Conservation (phyloP, 2,113 vertebrate species). For the Rhinopomastus cyanomelas region DNA sequence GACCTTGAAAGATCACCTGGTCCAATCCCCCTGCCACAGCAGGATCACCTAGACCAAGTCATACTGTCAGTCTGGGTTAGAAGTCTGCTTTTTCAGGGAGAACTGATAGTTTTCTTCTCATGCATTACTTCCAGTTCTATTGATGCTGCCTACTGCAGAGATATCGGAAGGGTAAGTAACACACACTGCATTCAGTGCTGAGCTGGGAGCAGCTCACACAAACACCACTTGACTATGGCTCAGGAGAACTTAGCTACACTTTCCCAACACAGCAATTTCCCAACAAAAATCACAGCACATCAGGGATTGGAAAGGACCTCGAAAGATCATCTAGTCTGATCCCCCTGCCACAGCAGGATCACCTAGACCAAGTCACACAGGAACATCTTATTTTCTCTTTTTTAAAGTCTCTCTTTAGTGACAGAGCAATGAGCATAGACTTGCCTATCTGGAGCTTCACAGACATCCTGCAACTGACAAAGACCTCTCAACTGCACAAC, state of each 20-base stretch:
- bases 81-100: neutral
- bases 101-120: neutral
- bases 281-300: neutral
- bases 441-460: neutral
- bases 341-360: no score
- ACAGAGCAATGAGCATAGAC: neutral
- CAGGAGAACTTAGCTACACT: neutral
- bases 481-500: neutral
- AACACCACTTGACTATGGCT: neutral
- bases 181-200: neutral
- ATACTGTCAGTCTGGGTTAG: no score
- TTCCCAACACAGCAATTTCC: neutral
- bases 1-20: no score
- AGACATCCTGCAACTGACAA: neutral
- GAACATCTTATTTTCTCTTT: no score
- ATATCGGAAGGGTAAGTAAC: neutral
- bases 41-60: no score
- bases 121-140: neutral
- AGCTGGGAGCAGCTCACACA: neutral
- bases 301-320: no score
- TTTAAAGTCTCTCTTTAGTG: neutral
- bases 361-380: no score
- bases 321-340: no score
- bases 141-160: neutral
- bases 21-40: no score